Conservation (phyloP, 2,113 vertebrate species). For the Rhegmatorhina hoffmannsi region DNA sequence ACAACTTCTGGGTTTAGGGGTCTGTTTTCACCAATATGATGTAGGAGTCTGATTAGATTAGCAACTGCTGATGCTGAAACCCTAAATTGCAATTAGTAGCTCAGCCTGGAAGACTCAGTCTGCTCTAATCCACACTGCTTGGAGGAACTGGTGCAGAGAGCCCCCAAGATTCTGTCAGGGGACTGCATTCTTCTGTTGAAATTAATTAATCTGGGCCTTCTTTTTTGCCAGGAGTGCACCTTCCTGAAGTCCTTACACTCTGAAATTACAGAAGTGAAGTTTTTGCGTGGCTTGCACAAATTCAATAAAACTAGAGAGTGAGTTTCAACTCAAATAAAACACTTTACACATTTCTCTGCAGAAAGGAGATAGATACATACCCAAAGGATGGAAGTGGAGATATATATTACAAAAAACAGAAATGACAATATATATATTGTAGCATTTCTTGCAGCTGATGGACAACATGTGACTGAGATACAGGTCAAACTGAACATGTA, state of each 20-base stretch:
- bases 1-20: not conserved
- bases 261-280: not conserved
- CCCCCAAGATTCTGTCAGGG: not conserved
- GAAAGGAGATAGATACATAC: not conserved
- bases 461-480: not conserved
- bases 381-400: not conserved
- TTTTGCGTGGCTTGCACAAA: not conserved
- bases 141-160: not conserved
- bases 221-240: not conserved
- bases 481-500: not conserved
- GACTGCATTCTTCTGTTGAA: not conserved
- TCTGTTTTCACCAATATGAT: not conserved
- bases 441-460: not conserved
- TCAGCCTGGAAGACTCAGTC: not conserved
- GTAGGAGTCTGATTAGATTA: not conserved
- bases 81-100: not conserved
- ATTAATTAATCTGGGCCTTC: not conserved
- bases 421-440: not conserved
- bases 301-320: not conserved
- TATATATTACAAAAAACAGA: accelerated
- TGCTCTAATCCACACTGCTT: not conserved
- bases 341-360: not conserved
- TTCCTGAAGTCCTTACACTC: not conserved
- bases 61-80: not conserved
- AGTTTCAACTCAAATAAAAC: not conserved